A percentile compares a stretch with the other conserved stretches of the same genome.
These are phyloP conservation scores for Hydrolagus affinis DNA, from an alignment of 2,113 vertebrate species.

Conservation along the genomic window DNA sequence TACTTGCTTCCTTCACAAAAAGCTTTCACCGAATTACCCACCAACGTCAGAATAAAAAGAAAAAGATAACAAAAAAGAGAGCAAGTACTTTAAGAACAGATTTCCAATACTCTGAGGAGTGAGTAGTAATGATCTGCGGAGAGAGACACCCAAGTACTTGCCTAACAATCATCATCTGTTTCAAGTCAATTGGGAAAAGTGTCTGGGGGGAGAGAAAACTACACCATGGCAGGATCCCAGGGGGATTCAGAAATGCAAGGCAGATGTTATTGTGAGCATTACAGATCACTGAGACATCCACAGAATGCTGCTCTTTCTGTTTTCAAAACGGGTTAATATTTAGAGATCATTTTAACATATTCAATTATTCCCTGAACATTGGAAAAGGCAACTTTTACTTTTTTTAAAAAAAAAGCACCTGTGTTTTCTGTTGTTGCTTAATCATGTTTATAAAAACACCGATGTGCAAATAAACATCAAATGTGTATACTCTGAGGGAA, in stretches of 20 bases:
- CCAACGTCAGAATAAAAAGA: too few species aligned
- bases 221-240: not conserved
- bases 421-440: not conserved
- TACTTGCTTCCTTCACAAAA: not conserved
- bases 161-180: not conserved
- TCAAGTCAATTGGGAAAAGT: slow-evolving; percentile 2
- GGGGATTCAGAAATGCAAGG: not conserved
- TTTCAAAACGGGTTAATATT: not conserved
- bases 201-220: not conserved
- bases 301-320: not conserved
- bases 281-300: not conserved
- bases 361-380: not conserved
- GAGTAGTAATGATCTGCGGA: not conserved
- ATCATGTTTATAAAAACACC: not conserved
- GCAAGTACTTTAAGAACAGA: not conserved
- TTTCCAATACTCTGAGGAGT: not conserved
- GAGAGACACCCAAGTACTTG: not conserved
- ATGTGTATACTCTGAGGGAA: not conserved
- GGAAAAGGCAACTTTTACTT: not conserved
- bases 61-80: not conserved
- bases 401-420: not conserved
- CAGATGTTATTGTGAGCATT: not conserved
- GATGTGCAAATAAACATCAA: too few species aligned
- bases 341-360: not conserved
- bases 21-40: too few species aligned